Evolutionary conservation across 2,888 invertebrate genomes (phyloP).

Genomic region (Lasioglossum oenotherae): DNA sequence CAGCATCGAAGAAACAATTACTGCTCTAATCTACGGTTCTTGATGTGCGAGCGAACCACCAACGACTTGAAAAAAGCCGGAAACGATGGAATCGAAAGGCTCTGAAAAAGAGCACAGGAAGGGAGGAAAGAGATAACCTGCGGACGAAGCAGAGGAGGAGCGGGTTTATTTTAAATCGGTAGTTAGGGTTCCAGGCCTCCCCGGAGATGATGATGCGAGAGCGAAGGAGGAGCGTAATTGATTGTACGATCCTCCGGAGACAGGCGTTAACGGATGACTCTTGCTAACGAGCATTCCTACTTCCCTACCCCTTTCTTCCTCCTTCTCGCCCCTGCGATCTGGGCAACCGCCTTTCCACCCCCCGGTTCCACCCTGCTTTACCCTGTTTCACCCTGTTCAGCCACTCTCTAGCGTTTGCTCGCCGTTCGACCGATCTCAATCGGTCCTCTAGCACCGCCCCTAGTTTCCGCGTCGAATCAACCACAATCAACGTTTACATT

Average conservation of each 20-base stretch:
- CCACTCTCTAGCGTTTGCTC: slow-evolving; percentile 44
- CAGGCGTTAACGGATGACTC: slow-evolving; percentile 84
- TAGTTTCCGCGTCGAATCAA: slow-evolving; percentile 18
- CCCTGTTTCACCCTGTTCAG: slow-evolving; percentile 3
- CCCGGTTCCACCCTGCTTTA: not conserved
- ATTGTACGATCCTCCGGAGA: slow-evolving; percentile 83
- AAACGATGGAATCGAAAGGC: slow-evolving; percentile 17
- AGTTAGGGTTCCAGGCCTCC: slow-evolving; percentile 81
- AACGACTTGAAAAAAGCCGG: slow-evolving; percentile 10
- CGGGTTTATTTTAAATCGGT: slow-evolving; percentile 82
- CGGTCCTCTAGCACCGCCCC: slow-evolving; percentile 43
- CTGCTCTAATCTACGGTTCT: not conserved
- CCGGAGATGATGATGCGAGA: slow-evolving; percentile 83
- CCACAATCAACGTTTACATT: not conserved
- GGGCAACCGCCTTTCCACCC: slow-evolving; percentile 28
- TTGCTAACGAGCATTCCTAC: slow-evolving; percentile 84
- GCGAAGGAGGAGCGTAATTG: slow-evolving; percentile 83
- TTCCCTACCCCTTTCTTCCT: slow-evolving; percentile 71
- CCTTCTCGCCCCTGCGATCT: slow-evolving; percentile 44
- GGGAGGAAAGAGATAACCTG: slow-evolving; percentile 33
- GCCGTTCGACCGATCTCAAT: slow-evolving; percentile 36
- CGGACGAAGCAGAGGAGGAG: slow-evolving; percentile 39
- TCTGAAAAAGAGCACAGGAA: slow-evolving; percentile 34
- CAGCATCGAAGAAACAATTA: not conserved
- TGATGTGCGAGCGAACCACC: not conserved